Base-by-base conservation (phyloP, 1,140 invertebrate genomes). In the Microplitis mediator region DNA sequence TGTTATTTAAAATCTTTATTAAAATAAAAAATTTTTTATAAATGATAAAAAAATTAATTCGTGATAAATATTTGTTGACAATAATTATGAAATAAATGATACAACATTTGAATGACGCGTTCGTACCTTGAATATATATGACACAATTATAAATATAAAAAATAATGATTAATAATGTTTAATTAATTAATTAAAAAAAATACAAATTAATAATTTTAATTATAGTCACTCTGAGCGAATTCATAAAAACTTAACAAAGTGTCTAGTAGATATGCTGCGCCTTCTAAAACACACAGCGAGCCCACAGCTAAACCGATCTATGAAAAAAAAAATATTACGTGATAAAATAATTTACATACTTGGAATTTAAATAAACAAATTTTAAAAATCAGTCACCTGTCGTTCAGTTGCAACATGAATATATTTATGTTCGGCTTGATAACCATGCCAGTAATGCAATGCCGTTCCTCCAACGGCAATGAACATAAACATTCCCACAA, bases 361-460 rank as follows among this genome's bases (percentile, higher is more conserved):
- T 35, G 16, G 4, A 52, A 52, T 58, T 14, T 50, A 6, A 63
- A 9, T 63, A 62, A 69, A 72, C 36, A 71, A 50, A 31, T n/a
- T 67, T 71, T 23, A 23, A 23, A 23, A 35, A 64, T 9, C 9
- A 23, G 23, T 85, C 84, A 93, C 92, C 82, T 93, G 90, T 87
- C 91, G 89, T 81, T 94, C 93, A 3, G 91, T 89, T 35, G 89
- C 88, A 1, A 92, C 89, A 60, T 90, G 87, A 34, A 90, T 85
- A 82, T 90, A 94, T 76, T 93, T 92, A 77, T 94, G 90, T 76
- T 94, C 93, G 14, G 90, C 88, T 81, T 92, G 89, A 85, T 95
- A 95, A 6, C 94, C 94, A 68, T 91, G 90, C 95, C 95, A 96
- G 84, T 95, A 96, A 84, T 96, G 94, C 16, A 95, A 87, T 0